Conservation (phyloP, 53 echinoderm and acorn worm species). For the Patiria pectinifera region DNA sequence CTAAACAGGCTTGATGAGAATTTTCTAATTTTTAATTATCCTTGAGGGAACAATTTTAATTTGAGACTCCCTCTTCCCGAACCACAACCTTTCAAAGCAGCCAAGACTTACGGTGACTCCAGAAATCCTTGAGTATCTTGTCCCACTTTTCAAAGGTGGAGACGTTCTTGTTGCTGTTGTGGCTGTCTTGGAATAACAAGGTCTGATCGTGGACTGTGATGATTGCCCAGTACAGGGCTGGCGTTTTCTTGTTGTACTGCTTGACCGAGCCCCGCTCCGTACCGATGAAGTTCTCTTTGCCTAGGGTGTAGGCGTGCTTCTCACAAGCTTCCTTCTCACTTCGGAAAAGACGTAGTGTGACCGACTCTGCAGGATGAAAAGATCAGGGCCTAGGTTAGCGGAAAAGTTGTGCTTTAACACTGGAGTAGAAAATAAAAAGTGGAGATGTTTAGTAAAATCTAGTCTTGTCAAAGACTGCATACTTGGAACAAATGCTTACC, state of each 20-base stretch:
- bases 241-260: conserved; percentile 56
- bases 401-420: background rate
- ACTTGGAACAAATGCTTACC: conserved; percentile 45
- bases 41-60: too few species aligned
- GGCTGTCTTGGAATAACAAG: conserved; percentile 70
- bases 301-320: conserved; percentile 73
- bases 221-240: conserved; percentile 71
- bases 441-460: background rate
- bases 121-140: conserved; percentile 64
- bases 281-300: conserved; percentile 86
- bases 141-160: conserved; percentile 69
- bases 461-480: background rate
- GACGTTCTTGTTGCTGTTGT: conserved; percentile 31
- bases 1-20: too few species aligned
- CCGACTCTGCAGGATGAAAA: conserved; percentile 46
- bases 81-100: background rate
- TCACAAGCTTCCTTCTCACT: conserved; percentile 70
- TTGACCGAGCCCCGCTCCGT: conserved; percentile 82
- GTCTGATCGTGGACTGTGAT: conserved; percentile 67
- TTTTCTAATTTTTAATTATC: too few species aligned
- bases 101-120: conserved; percentile 64
- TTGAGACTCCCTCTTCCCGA: background rate
- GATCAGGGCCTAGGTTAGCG: background rate
- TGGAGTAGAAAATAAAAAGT: background rate
- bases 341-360: conserved; percentile 80